Conservation (phyloP, 2,113 vertebrate genomes). For the Mustelus asterias region DNA sequence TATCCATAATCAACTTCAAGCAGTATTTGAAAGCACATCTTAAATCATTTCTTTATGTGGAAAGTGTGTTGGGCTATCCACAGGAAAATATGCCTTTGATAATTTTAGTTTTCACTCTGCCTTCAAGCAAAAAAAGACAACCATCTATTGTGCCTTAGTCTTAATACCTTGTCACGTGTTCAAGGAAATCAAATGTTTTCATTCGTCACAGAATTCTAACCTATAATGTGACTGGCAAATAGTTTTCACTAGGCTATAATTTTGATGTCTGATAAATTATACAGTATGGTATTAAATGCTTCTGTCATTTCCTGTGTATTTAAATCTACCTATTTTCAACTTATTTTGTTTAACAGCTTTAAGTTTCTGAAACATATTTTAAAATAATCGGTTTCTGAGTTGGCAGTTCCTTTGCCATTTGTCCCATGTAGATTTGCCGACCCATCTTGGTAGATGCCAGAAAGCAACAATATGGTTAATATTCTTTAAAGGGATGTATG, state of each 20-base stretch:
- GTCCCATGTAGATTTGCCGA: neutral
- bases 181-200: neutral
- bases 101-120: neutral
- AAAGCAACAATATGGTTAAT: neutral
- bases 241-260: neutral
- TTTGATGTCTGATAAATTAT: conserved; percentile 18
- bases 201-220: neutral
- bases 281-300: neutral
- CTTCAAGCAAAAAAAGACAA: neutral
- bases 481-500: neutral
- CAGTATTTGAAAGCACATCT: neutral
- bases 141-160: neutral
- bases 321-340: neutral
- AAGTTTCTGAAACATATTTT: neutral
- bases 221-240: neutral
- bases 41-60: neutral
- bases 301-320: neutral
- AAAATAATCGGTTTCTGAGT: neutral
- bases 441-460: neutral
- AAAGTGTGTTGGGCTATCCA: neutral
- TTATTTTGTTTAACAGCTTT: neutral
- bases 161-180: neutral
- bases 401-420: neutral
- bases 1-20: neutral
- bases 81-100: neutral